Percentiles rank a stretch among this genome's conserved stretches.
phyloP scores from a whole-genome alignment of 2,797 vertebrate genomes.

The Xenentodon cancila region DNA sequence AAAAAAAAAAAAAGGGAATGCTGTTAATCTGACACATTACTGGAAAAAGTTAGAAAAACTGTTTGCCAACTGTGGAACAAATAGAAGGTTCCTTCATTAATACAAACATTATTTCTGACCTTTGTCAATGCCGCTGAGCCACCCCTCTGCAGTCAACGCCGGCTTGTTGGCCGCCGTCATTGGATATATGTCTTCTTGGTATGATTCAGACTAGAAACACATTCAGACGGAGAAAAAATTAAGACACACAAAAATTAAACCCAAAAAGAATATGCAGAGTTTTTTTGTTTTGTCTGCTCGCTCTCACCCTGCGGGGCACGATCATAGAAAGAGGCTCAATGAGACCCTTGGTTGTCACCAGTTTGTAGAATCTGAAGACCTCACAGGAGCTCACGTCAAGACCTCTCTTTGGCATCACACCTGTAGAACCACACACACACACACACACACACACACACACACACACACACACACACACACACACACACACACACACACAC shows the following conservation, averaged over 20 bases:
- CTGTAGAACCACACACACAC: conserved; percentile 65
- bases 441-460: not conserved
- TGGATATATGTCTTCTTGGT: conserved; percentile 95
- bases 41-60: too few species aligned
- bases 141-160: conserved; percentile 87
- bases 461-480: not conserved
- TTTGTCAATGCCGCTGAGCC: conserved; percentile 88
- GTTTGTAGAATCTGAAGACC: conserved; percentile 94
- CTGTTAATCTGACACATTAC: too few species aligned
- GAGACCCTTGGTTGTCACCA: conserved; percentile 89
- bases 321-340: conserved; percentile 95
- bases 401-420: conserved; percentile 93
- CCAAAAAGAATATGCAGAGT: too few species aligned
- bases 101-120: conserved; percentile 75
- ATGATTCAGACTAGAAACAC: conserved; percentile 87
- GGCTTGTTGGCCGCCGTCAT: conserved; percentile 86
- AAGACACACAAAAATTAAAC: not conserved
- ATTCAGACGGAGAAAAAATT: conserved; percentile 6
- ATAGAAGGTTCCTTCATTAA: not conserved
- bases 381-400: conserved; percentile 91
- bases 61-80: too few species aligned
- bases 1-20: too few species aligned
- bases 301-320: conserved; percentile 90
- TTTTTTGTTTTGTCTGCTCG: not conserved
- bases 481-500: too few species aligned